A percentile compares a stretch with the other conserved stretches of the same genome.
Evolutionary conservation across 2,888 invertebrate species (phyloP).

Genomic region (Linhomoeus sp.): DNA sequence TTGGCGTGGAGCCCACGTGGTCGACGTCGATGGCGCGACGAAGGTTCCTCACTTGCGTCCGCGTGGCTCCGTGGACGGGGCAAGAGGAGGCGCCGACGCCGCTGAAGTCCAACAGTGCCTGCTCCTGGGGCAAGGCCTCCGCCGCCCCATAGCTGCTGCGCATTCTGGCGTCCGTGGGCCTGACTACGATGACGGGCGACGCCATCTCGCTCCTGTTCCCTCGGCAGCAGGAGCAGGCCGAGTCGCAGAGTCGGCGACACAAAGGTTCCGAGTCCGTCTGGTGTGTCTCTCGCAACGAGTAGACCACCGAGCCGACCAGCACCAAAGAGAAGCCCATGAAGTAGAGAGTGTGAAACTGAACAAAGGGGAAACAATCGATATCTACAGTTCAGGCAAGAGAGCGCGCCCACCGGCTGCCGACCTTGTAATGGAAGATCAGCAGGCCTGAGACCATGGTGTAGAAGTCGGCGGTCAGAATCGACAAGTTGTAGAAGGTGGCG

Average conservation of each 20-base stretch:
- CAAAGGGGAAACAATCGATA: conserved; percentile 11
- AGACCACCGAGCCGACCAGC: conserved; percentile 40
- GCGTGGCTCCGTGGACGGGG: too few species aligned
- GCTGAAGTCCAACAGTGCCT: too few species aligned
- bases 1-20: too few species aligned
- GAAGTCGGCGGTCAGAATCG: conserved; percentile 60
- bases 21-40: too few species aligned
- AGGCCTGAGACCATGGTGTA: conserved; percentile 61
- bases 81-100: too few species aligned
- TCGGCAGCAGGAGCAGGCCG: too few species aligned
- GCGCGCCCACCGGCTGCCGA: conserved; percentile 22
- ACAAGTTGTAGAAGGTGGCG: conserved; percentile 59
- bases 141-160: too few species aligned
- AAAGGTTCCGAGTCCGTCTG: not conserved
- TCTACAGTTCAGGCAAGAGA: not conserved
- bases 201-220: too few species aligned
- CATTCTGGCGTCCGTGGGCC: too few species aligned
- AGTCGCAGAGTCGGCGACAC: not conserved
- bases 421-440: conserved; percentile 57
- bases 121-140: too few species aligned
- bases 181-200: too few species aligned
- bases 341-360: conserved; percentile 60
- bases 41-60: too few species aligned
- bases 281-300: conserved; percentile 14
- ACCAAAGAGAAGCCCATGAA: conserved; percentile 56